Evolutionary conservation across 53 echinoderm and acorn worm species (phyloP), one percentile per base, ranked within the genome.

Genomic region (Henricia sp.): DNA sequence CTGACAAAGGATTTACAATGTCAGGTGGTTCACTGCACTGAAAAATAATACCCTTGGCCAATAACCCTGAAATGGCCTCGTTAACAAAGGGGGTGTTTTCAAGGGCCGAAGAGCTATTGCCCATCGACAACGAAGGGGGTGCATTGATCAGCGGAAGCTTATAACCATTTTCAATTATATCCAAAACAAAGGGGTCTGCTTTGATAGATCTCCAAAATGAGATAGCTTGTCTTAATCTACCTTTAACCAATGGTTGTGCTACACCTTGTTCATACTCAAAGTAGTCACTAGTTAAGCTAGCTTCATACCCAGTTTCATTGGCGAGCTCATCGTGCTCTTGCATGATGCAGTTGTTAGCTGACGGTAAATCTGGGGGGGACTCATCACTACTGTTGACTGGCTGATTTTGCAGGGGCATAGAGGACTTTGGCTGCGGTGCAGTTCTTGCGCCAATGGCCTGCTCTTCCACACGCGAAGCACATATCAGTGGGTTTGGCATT

Each of bases 1-100:
- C 89, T 35, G 83, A 39, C 6, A 89, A 28, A 24, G 89, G 89
- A 36, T 89, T 89, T 36, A 83, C 66, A n/a, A 83, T 36, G 34
- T 19, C 6, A 10, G 83, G 83, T 0, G 38, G 27, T 20, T 26
- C 30, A 30, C 11, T 36, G 10, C 41, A 44, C 57, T 71, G 43
- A n/a, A 40, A 2, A 1, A 88, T 62, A 16, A 83, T 12, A 1
- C 48, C 50, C 39, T 88, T 74, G 2, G n/a, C 28, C 12, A 69
- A 3, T 40, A 88, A 35, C 28, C 82, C 56, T 11, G 29, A 20
- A 26, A 80, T 82, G 9, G 82, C 78, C 6, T 52, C 57, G 2
- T 19, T n/a, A 9, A 82, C 82, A 65, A 82, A 82, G 29, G 44
- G 17, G 16, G 27, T 26, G 17, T 65, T 17, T 1, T 64, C 1